Evolutionary conservation across 2,888 invertebrate genomes (phyloP).

Genomic region (Drosophila subquinaria): DNA sequence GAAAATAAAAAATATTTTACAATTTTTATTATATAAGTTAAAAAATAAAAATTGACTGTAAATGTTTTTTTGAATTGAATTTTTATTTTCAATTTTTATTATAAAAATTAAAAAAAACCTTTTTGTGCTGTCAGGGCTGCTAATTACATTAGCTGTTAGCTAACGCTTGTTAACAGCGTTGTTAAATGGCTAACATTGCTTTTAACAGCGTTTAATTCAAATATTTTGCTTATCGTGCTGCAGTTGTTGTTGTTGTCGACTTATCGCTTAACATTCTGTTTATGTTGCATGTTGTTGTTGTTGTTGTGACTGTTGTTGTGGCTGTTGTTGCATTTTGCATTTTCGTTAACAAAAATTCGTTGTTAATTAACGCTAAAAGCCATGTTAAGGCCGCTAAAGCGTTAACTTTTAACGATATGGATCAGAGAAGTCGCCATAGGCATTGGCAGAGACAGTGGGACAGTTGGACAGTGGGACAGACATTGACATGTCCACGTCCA

Average conservation of each 20-base stretch:
- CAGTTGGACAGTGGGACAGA: constrained; percentile 30
- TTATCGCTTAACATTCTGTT: constrained; percentile 72
- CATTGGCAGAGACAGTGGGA: constrained; percentile 27
- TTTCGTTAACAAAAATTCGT: constrained; percentile 68
- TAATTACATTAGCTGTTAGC: background rate
- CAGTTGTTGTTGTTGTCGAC: constrained; percentile 42
- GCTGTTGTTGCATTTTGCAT: constrained; percentile 57
- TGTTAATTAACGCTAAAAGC: constrained; percentile 83
- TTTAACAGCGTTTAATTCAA: constrained; percentile 41
- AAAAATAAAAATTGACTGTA: no score
- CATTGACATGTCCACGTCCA: constrained; percentile 82
- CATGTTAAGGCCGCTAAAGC: constrained; percentile 81
- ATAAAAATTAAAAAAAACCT: no score
- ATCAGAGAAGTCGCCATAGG: constrained; percentile 67
- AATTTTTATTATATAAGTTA: no score
- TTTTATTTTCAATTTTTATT: no score
- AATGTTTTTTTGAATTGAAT: no score
- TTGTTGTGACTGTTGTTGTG: constrained; percentile 28
- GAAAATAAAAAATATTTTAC: no score
- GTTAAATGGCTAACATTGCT: constrained; percentile 11
- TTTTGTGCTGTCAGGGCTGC: constrained; percentile 4
- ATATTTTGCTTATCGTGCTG: constrained; percentile 54
- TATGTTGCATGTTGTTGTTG: constrained; percentile 29
- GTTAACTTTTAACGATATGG: constrained; percentile 81
- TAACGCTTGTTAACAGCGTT: constrained; percentile 14